Conservation (phyloP, 1,140 invertebrate species). For the Lordiphosa clarofinis region DNA sequence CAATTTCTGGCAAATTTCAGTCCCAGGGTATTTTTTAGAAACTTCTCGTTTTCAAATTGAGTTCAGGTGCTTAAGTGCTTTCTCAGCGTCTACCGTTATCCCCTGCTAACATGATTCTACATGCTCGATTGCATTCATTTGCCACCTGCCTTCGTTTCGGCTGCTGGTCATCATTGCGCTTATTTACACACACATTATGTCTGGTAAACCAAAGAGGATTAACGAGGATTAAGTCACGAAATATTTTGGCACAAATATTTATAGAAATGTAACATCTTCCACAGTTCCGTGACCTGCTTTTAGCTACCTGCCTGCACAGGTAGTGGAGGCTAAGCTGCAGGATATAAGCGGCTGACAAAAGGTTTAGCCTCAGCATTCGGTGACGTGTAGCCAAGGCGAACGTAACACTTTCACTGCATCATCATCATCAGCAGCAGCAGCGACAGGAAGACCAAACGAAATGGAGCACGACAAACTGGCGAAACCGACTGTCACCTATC, state of each 20-base stretch:
- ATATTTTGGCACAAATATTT: constrained; percentile 76
- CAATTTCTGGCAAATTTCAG: too few relatives aligned
- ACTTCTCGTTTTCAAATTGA: too few relatives aligned
- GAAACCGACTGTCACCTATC: constrained; percentile 62
- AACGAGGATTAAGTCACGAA: constrained; percentile 63
- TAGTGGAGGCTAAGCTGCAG: constrained; percentile 5
- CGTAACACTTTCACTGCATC: constrained; percentile 33
- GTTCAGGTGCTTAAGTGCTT: too few relatives aligned
- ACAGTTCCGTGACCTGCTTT: constrained; percentile 31
- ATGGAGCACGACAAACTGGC: constrained; percentile 51
- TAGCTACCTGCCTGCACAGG: constrained; percentile 15
- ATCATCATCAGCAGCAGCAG: background rate
- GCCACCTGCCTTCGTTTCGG: background rate
- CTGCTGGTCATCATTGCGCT: constrained; percentile 16
- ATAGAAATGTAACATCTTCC: constrained; percentile 21
- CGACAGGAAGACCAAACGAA: constrained; percentile 1
- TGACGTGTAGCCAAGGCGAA: constrained; percentile 31
- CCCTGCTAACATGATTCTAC: background rate
- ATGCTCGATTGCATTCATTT: background rate
- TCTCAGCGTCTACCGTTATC: too few relatives aligned
- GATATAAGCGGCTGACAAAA: constrained; percentile 18
- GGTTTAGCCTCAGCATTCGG: constrained; percentile 29
- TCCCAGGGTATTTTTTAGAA: too few relatives aligned
- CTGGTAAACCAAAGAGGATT: constrained; percentile 58
- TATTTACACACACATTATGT: constrained; percentile 44